These are phyloP conservation scores for Ceratoteleas bidentatus DNA, from an alignment of 1,140 invertebrate genomes.

Conservation along the genomic window DNA sequence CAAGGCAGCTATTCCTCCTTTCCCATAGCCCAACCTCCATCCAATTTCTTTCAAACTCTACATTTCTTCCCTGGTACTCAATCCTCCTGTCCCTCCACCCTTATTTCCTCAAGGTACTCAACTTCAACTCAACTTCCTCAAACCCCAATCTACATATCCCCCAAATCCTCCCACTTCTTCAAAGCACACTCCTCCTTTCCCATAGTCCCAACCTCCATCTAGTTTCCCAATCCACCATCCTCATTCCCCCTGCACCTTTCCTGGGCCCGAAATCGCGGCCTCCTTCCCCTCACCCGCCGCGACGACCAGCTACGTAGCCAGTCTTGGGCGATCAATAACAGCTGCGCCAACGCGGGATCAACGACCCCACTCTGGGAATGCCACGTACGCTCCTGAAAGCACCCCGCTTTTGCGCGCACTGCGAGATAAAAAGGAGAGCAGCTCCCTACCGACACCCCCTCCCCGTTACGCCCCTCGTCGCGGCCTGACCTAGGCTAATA, in stretches of 20 bases:
- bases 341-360: slow-evolving; percentile 76
- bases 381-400: slow-evolving; percentile 53
- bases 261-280: not conserved
- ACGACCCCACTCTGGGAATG: slow-evolving; percentile 67
- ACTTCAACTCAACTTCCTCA: no score
- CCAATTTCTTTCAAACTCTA: no score
- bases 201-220: no score
- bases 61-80: no score
- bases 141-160: no score
- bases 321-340: slow-evolving; percentile 80
- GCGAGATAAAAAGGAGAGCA: slow-evolving; percentile 16
- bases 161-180: no score
- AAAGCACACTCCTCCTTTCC: no score
- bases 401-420: slow-evolving; percentile 52
- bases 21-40: no score
- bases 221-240: no score
- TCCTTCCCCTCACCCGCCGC: not conserved
- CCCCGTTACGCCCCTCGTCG: slow-evolving; percentile 8
- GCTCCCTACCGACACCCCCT: not conserved
- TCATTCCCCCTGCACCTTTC: not conserved
- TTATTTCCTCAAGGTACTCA: no score
- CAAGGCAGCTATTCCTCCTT: no score
- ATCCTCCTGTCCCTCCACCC: no score
- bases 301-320: slow-evolving; percentile 71
- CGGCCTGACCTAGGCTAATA: slow-evolving; percentile 66